Percentiles rank a stretch among this genome's conserved stretches.
These are phyloP conservation scores for Micromys minutus DNA, from an alignment of 2,113 vertebrate genomes.

Conservation along the genomic window DNA sequence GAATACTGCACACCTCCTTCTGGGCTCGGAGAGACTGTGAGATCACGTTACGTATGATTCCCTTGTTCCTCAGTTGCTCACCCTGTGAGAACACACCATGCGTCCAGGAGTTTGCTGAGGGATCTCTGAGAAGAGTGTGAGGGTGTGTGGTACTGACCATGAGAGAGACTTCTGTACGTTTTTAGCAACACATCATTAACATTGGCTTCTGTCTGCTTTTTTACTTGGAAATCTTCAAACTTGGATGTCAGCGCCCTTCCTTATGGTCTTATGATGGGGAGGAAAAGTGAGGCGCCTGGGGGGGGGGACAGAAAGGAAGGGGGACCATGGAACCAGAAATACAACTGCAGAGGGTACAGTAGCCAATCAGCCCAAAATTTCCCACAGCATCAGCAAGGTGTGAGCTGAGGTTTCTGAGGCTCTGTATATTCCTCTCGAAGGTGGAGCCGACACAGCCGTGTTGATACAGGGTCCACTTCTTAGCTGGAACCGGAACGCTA, in stretches of 20 bases:
- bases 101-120: neutral
- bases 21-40: neutral
- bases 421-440: neutral
- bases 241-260: neutral
- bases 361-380: neutral
- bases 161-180: neutral
- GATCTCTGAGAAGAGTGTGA: neutral
- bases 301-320: neutral
- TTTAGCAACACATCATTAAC: neutral
- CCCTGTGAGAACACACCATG: neutral
- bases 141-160: neutral
- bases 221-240: neutral
- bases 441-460: neutral
- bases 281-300: neutral
- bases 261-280: neutral
- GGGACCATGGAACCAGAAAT: too few species aligned
- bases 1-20: neutral
- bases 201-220: neutral
- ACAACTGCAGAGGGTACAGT: neutral
- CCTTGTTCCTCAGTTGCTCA: neutral
- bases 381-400: neutral
- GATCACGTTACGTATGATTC: neutral
- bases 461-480: neutral
- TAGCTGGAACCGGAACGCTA: neutral
- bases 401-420: neutral